Conservation (phyloP, 2,888 invertebrate species). For the Stomorhina lunata region DNA sequence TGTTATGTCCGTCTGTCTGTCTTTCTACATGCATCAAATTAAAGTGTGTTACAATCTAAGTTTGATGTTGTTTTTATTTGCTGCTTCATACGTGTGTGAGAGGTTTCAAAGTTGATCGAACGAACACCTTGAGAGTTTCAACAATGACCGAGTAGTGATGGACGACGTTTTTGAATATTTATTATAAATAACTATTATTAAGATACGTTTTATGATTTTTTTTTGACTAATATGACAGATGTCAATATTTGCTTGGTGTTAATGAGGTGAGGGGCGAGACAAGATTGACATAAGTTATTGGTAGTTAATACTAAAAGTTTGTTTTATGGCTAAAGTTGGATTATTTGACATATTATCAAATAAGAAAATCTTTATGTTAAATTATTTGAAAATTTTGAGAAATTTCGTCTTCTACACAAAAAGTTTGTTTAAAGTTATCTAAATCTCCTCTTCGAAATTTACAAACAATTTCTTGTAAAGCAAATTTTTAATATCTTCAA, state of each 20-base stretch:
- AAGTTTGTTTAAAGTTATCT: too few species aligned
- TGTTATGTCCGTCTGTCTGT: background rate
- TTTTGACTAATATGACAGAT: background rate
- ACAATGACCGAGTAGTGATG: background rate
- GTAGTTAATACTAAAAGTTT: too few species aligned
- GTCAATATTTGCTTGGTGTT: background rate
- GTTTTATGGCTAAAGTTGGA: too few species aligned
- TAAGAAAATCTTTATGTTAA: too few species aligned
- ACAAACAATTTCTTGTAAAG: too few species aligned
- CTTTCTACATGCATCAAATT: background rate
- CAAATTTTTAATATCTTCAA: too few species aligned
- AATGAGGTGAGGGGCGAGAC: background rate
- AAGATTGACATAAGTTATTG: background rate
- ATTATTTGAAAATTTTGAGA: too few species aligned
- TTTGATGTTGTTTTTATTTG: constrained; percentile 12
- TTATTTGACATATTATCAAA: too few species aligned
- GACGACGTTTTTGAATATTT: too few species aligned
- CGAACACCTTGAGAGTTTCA: constrained; percentile 36
- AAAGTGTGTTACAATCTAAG: background rate
- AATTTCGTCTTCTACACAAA: too few species aligned
- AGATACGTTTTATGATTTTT: background rate
- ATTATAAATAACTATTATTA: background rate
- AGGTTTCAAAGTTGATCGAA: background rate
- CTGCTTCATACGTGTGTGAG: too few species aligned
- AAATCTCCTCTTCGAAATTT: too few species aligned